Conservation (phyloP, 2,113 vertebrate species). For the Odontesthes bonariensis region DNA sequence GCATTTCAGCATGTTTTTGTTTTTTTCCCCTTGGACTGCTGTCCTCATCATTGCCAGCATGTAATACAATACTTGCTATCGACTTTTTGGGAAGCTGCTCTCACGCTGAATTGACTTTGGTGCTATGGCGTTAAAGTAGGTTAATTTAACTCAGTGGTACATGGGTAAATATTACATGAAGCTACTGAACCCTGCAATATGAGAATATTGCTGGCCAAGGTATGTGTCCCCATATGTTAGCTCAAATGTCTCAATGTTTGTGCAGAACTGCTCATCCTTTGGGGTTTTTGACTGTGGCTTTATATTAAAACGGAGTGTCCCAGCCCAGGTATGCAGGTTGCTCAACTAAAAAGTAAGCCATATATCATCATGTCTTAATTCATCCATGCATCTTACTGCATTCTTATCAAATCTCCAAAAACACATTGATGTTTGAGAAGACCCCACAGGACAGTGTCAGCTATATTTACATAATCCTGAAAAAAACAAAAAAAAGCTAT, state of each 20-base stretch:
- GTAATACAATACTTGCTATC: slow-evolving; percentile 80
- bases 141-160: slow-evolving; percentile 79
- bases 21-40: slow-evolving; percentile 59
- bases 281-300: slow-evolving; percentile 16
- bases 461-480: slow-evolving; percentile 19
- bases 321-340: slow-evolving; percentile 28
- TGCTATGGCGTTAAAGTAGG: slow-evolving; percentile 72
- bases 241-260: slow-evolving; percentile 29
- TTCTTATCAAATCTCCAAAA: slow-evolving; percentile 35
- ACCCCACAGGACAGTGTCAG: slow-evolving; percentile 36
- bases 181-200: slow-evolving; percentile 58
- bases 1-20: slow-evolving; percentile 60
- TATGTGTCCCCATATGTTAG: slow-evolving; percentile 51
- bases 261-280: slow-evolving; percentile 28
- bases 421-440: slow-evolving; percentile 36
- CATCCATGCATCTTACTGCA: slow-evolving; percentile 52
- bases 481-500: too few relatives aligned
- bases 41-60: slow-evolving; percentile 76
- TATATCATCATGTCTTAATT: slow-evolving; percentile 43
- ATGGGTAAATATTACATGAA: slow-evolving; percentile 77
- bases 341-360: slow-evolving; percentile 37
- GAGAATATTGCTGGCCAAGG: slow-evolving; percentile 57
- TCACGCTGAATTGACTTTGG: slow-evolving; percentile 70
- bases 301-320: slow-evolving; percentile 12
- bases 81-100: slow-evolving; percentile 70